phyloP scores from a whole-genome alignment of 2,888 invertebrate genomes.

The Lasius platythorax region DNA sequence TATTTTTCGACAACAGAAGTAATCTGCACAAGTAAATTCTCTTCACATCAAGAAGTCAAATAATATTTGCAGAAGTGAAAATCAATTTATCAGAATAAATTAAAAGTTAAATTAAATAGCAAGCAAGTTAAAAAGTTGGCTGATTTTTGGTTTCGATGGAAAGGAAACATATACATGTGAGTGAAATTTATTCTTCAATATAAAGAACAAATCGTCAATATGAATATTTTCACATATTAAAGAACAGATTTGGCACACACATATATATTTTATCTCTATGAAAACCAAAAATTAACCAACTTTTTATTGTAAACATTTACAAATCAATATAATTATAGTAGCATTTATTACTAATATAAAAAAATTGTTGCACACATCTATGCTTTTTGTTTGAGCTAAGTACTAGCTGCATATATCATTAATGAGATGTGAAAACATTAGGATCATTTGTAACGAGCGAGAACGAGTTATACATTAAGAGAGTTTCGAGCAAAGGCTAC shows the following conservation, averaged over 20 bases:
- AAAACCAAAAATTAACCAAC: background rate
- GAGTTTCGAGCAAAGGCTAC: constrained; percentile 5
- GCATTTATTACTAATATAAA: background rate
- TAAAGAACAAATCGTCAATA: background rate
- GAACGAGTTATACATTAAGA: constrained; percentile 23
- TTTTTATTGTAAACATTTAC: background rate
- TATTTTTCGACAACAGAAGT: background rate
- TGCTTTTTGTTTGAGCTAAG: background rate
- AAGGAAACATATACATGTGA: background rate
- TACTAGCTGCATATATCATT: background rate
- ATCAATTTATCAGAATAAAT: background rate
- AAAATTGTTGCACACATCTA: background rate
- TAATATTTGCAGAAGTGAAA: background rate
- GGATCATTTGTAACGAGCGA: constrained; percentile 20
- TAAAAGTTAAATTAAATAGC: background rate
- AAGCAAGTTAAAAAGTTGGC: background rate
- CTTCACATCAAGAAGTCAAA: background rate
- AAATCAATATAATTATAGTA: background rate
- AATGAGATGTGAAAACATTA: background rate
- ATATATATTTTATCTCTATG: background rate
- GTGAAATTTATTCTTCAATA: background rate
- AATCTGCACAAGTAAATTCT: background rate
- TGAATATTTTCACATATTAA: background rate
- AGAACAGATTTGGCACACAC: background rate
- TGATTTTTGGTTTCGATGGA: background rate